Percentiles rank a stretch among this genome's conserved stretches.
These are phyloP conservation scores for Agrilus planipennis DNA, from an alignment of 1,140 invertebrate species.

Conservation along the genomic window DNA sequence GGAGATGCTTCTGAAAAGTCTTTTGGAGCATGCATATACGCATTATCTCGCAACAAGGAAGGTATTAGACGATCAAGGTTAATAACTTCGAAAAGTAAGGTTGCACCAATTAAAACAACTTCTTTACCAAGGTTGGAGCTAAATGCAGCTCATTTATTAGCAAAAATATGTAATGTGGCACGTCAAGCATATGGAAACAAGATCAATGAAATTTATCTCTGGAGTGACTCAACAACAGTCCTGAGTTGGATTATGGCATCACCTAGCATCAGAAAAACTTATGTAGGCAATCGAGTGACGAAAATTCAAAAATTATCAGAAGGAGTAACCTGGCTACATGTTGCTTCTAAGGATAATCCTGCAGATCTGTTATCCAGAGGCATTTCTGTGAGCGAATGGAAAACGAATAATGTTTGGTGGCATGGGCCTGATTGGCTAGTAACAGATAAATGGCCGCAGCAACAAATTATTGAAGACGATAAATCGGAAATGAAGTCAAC, in stretches of 20 bases:
- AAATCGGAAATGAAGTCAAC: too few species aligned
- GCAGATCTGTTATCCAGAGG: neutral
- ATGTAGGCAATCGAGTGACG: neutral
- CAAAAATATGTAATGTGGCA: neutral
- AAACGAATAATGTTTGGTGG: neutral
- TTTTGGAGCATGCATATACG: slow-evolving; percentile 22
- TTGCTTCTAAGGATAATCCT: neutral
- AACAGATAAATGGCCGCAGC: too few species aligned
- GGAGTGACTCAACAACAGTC: neutral
- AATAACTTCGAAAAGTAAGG: slow-evolving; percentile 13
- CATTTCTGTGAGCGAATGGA: neutral
- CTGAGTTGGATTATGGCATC: neutral
- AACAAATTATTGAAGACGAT: too few species aligned
- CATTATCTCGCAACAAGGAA: slow-evolving; percentile 6
- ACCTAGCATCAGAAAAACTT: neutral
- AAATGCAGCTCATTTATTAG: slow-evolving; percentile 6
- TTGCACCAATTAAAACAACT: slow-evolving; percentile 13
- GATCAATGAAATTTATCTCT: neutral
- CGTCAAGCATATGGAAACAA: neutral
- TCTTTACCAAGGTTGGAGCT: slow-evolving; percentile 18
- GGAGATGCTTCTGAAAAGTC: slow-evolving; percentile 21
- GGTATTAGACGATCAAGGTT: slow-evolving; percentile 1
- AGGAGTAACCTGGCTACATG: neutral
- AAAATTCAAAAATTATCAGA: neutral
- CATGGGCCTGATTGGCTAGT: neutral